These are phyloP conservation scores for Neodontobutis hainanensis DNA, from an alignment of 2,113 vertebrate genomes.

Conservation along the genomic window DNA sequence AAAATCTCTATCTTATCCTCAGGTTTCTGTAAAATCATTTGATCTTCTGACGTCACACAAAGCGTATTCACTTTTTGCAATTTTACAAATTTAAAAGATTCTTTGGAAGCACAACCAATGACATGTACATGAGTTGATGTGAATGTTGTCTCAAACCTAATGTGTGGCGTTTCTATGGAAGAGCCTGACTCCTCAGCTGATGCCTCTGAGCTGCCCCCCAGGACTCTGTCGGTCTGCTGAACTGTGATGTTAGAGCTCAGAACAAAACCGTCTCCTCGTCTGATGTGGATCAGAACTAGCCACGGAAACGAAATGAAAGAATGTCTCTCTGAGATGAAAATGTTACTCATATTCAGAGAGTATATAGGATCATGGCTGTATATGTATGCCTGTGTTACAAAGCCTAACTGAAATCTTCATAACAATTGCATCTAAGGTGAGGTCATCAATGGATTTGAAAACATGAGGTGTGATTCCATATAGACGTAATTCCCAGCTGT, in stretches of 20 bases:
- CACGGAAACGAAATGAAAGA: neutral
- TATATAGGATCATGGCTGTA: neutral
- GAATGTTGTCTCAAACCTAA: neutral
- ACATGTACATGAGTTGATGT: neutral
- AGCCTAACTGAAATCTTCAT: too few relatives aligned
- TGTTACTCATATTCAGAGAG: neutral
- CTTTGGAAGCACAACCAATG: neutral
- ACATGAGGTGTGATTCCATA: too few relatives aligned
- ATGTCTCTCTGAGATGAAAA: neutral
- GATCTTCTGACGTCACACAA: too few relatives aligned
- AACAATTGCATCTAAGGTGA: neutral
- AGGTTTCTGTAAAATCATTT: too few relatives aligned
- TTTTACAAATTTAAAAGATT: too few relatives aligned
- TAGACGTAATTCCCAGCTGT: too few relatives aligned
- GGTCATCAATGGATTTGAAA: neutral
- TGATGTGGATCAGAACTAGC: conserved; percentile 3
- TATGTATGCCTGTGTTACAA: too few relatives aligned
- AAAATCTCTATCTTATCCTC: too few relatives aligned
- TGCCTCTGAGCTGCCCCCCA: neutral
- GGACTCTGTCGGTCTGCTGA: neutral
- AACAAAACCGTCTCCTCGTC: neutral
- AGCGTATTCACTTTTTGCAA: too few relatives aligned
- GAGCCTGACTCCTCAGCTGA: neutral
- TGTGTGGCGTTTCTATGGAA: neutral
- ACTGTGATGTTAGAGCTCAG: too few relatives aligned